Conservation (phyloP, 2,888 invertebrate species). For the Anarsia innoxiella region DNA sequence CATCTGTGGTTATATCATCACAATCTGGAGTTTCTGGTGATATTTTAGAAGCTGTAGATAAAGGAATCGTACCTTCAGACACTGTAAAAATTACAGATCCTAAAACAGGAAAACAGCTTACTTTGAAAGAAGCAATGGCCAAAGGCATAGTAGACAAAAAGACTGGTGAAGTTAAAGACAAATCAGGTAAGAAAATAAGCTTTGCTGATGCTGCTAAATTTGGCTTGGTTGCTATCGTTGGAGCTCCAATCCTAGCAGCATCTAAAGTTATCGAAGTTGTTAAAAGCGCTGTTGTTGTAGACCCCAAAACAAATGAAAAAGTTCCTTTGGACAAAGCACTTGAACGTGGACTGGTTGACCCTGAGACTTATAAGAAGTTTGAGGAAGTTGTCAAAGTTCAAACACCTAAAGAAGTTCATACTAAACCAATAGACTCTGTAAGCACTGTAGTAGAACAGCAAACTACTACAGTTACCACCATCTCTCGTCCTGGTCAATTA, state of each 20-base stretch:
- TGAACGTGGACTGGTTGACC: constrained; percentile 77
- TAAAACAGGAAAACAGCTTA: constrained; percentile 78
- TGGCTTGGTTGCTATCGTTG: constrained; percentile 83
- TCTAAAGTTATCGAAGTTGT: constrained; percentile 80
- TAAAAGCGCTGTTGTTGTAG: constrained; percentile 74
- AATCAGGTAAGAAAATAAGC: constrained; percentile 79
- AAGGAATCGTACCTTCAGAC: constrained; percentile 81
- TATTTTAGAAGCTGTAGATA: constrained; percentile 82
- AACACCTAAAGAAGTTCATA: constrained; percentile 9
- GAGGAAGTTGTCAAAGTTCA: constrained; percentile 25
- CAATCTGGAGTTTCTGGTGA: constrained; percentile 78
- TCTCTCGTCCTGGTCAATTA: constrained; percentile 23
- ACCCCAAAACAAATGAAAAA: constrained; percentile 82
- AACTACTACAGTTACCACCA: constrained; percentile 22
- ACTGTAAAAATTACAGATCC: constrained; percentile 82
- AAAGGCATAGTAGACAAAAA: constrained; percentile 84
- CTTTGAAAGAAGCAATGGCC: constrained; percentile 84
- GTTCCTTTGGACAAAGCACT: constrained; percentile 83
- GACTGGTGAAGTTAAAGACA: constrained; percentile 80
- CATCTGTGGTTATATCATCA: constrained; percentile 79
- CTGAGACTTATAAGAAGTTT: constrained; percentile 48
- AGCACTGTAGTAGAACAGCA: constrained; percentile 17
- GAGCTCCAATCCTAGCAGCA: constrained; percentile 83
- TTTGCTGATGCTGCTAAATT: constrained; percentile 84
- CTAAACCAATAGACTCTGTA: constrained; percentile 11